Percentiles rank a stretch among this genome's conserved stretches.
phyloP scores from a whole-genome alignment of 2,113 vertebrate genomes.

The Eonycteris spelaea region DNA sequence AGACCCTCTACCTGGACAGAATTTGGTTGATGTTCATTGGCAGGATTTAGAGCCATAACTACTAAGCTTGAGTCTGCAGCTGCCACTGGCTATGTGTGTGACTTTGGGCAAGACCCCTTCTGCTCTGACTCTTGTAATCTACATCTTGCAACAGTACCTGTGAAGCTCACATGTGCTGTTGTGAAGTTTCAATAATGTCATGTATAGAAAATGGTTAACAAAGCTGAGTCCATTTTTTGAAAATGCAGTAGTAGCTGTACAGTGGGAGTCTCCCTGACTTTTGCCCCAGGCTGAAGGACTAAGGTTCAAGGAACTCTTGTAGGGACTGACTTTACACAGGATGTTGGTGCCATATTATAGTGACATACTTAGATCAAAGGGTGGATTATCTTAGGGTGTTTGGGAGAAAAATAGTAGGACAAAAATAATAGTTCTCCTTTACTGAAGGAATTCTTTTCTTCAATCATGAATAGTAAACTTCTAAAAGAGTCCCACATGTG shows the following conservation, averaged over 20 bases:
- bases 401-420: not conserved
- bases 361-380: not conserved
- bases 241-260: not conserved
- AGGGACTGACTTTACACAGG: not conserved
- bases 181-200: rapidly evolving
- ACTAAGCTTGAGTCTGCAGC: not conserved
- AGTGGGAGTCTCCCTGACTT: not conserved
- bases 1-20: not conserved
- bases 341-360: too few species aligned
- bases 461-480: not conserved
- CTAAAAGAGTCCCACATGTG: not conserved
- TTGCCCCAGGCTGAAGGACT: not conserved
- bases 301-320: not conserved
- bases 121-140: not conserved
- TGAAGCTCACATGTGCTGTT: rapidly evolving
- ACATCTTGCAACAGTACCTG: not conserved
- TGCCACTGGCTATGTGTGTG: rapidly evolving
- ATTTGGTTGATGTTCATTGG: not conserved
- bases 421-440: not conserved
- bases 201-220: not conserved
- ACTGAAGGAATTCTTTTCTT: not conserved
- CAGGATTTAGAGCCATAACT: rapidly evolving
- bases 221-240: not conserved
- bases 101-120: not conserved
- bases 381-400: not conserved